Conservation (phyloP, 2,797 vertebrate species). For the Enteromius mattozi region DNA sequence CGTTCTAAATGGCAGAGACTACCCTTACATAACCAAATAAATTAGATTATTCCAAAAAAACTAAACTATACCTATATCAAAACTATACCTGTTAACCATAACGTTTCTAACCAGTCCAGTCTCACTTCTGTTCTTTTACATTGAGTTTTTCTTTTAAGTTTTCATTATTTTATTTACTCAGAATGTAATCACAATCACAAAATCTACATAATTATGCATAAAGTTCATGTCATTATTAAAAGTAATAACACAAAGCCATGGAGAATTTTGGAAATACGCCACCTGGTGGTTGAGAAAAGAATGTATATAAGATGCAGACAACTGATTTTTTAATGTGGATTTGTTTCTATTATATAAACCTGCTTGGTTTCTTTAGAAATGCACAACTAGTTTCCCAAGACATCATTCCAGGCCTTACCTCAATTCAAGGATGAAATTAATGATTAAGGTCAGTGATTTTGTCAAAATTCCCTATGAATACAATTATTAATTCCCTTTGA, state of each 20-base stretch:
- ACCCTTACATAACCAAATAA: neutral
- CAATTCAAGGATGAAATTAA: neutral
- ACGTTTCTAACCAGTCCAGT: neutral
- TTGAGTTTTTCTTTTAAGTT: neutral
- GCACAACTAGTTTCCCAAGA: neutral
- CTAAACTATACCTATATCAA: neutral
- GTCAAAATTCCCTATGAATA: neutral
- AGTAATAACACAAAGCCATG: neutral
- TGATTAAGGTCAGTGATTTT: neutral
- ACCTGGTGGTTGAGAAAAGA: neutral
- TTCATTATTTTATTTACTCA: neutral
- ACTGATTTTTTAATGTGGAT: neutral
- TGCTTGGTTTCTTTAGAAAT: neutral
- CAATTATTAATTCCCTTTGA: neutral
- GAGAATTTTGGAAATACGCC: neutral
- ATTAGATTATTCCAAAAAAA: neutral
- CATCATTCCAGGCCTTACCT: neutral
- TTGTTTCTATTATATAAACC: neutral
- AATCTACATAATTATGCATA: neutral
- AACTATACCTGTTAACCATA: neutral
- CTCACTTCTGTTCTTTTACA: neutral
- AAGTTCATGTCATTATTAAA: neutral
- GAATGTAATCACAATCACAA: neutral
- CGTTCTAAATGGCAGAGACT: neutral
- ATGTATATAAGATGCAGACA: too few relatives aligned